phyloP scores from a whole-genome alignment of 53 echinoderm and acorn worm species.

The Paracentrotus lividus region DNA sequence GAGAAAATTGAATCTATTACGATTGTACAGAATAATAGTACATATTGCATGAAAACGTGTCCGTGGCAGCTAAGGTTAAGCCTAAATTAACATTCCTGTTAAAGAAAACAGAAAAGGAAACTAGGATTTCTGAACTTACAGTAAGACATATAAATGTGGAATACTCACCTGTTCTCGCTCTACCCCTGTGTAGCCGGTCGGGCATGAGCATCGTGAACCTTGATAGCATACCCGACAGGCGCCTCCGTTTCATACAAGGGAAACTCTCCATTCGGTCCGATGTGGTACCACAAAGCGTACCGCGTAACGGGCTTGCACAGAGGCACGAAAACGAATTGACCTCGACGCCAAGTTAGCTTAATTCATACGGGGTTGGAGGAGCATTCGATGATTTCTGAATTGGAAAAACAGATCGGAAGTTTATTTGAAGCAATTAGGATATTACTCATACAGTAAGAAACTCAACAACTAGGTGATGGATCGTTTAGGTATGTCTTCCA shows the following conservation, averaged over 20 bases:
- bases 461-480: no score
- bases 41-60: no score
- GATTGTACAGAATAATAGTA: no score
- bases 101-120: no score
- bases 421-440: no score
- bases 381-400: constrained; percentile 69
- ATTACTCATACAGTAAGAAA: background rate
- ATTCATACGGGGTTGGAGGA: constrained; percentile 80
- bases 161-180: constrained; percentile 78
- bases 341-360: constrained; percentile 78
- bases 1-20: no score
- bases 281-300: constrained; percentile 74
- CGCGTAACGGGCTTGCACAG: constrained; percentile 67
- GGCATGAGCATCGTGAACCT: constrained; percentile 78
- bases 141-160: background rate
- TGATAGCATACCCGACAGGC: constrained; percentile 76
- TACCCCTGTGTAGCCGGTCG: constrained; percentile 71
- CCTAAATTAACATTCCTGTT: no score
- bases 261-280: constrained; percentile 76
- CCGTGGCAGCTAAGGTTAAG: no score
- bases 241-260: constrained; percentile 78
- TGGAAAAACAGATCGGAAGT: no score
- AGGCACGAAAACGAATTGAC: constrained; percentile 75
- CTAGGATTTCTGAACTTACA: no score
- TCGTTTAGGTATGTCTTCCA: no score